phyloP scores from a whole-genome alignment of 2,113 vertebrate genomes.

The Synodontis membranacea region DNA sequence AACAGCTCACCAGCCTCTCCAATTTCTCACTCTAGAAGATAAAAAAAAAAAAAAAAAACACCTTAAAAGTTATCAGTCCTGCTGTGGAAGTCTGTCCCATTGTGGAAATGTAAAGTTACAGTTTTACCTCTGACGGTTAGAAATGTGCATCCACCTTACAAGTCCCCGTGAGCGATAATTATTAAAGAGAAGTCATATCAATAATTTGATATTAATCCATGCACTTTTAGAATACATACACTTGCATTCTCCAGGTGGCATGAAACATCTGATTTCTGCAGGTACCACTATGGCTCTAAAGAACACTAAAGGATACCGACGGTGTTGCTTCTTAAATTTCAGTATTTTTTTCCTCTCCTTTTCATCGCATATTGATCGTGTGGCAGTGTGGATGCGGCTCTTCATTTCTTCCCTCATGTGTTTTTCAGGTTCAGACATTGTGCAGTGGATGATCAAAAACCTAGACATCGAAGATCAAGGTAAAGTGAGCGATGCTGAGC shows the following conservation, averaged over 20 bases:
- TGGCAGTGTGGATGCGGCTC: neutral
- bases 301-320: neutral
- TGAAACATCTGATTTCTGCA: neutral
- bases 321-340: neutral
- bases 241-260: neutral
- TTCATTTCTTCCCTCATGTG: conserved; percentile 29
- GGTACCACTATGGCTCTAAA: neutral
- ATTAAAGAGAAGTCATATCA: no score
- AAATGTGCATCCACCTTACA: neutral
- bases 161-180: neutral
- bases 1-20: no score
- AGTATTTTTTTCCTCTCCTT: neutral
- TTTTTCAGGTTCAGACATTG: conserved; percentile 83
- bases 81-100: no score
- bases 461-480: conserved; percentile 86
- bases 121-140: neutral
- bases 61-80: no score
- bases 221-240: neutral
- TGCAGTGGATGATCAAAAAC: conserved; percentile 87
- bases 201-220: neutral
- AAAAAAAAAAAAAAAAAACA: neutral
- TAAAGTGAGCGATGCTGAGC: conserved; percentile 59
- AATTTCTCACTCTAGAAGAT: no score
- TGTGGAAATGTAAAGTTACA: no score
- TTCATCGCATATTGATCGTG: neutral